phyloP scores from a whole-genome alignment of 2,797 vertebrate genomes.

The Aplochiton taeniatus region DNA sequence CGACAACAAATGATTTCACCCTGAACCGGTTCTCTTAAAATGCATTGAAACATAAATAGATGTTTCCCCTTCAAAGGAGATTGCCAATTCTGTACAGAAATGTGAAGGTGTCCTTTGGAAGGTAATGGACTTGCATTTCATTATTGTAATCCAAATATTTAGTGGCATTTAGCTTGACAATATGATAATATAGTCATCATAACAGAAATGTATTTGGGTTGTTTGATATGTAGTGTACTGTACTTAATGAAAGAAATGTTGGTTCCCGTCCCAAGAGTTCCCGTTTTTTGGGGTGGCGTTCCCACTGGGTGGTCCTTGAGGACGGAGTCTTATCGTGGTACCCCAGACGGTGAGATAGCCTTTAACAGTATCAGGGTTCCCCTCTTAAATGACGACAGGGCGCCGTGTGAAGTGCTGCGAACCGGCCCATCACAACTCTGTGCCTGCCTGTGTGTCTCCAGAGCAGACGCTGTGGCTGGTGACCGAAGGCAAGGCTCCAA shows the following conservation, averaged over 20 bases:
- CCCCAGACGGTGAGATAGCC: constrained; percentile 83
- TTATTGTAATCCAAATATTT: too few relatives aligned
- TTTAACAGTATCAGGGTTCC: background rate
- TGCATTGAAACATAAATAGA: background rate
- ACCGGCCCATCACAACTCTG: background rate
- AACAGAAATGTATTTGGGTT: too few relatives aligned
- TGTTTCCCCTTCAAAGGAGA: constrained; percentile 59
- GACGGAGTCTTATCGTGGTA: constrained; percentile 91
- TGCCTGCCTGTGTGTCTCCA: constrained; percentile 47
- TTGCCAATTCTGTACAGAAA: constrained; percentile 70
- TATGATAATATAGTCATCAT: too few relatives aligned
- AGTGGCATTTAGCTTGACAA: too few relatives aligned
- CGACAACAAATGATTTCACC: background rate
- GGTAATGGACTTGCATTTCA: constrained; percentile 53
- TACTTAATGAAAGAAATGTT: background rate
- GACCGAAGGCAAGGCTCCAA: constrained; percentile 83
- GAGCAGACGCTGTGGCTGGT: constrained; percentile 77
- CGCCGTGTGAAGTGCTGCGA: too few relatives aligned
- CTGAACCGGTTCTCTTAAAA: background rate
- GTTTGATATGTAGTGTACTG: too few relatives aligned
- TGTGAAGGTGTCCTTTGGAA: constrained; percentile 90
- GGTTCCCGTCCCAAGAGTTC: constrained; percentile 68
- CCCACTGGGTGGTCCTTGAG: constrained; percentile 88
- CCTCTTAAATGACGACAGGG: too few relatives aligned
- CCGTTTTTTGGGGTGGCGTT: constrained; percentile 87